Percentiles rank a stretch among this genome's conserved stretches.
These are phyloP conservation scores for Myiopsitta monachus DNA, from an alignment of 2,113 vertebrate genomes.

Conservation along the genomic window DNA sequence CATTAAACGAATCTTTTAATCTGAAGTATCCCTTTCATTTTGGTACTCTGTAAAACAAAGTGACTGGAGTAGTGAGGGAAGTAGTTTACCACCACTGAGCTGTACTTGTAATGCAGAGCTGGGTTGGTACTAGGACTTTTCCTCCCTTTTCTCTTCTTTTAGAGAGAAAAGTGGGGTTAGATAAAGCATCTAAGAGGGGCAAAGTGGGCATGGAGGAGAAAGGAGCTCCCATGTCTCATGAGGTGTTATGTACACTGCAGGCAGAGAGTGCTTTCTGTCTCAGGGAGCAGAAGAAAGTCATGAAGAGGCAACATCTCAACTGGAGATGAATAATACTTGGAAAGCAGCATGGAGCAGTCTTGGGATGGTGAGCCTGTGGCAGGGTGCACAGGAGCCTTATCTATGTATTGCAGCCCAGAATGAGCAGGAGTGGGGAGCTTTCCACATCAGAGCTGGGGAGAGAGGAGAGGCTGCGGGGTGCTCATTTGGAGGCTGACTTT, in stretches of 20 bases:
- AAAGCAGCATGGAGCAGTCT: background rate
- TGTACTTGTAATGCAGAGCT: conserved; percentile 10
- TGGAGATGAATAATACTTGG: background rate
- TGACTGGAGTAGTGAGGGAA: conserved; percentile 49
- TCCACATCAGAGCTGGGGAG: background rate
- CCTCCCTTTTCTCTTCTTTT: background rate
- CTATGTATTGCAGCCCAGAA: background rate
- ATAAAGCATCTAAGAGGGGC: background rate
- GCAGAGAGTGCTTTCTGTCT: background rate
- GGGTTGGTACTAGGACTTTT: background rate
- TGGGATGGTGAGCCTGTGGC: rapidly evolving
- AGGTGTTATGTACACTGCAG: background rate
- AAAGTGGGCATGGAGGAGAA: background rate
- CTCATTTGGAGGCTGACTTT: rapidly evolving
- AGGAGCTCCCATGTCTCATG: rapidly evolving
- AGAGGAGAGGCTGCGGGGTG: rapidly evolving
- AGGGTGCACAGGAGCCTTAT: rapidly evolving
- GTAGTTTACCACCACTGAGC: background rate
- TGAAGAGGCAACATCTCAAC: background rate
- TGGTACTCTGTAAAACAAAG: conserved; percentile 67
- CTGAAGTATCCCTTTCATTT: conserved; percentile 78
- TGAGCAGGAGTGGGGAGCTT: background rate
- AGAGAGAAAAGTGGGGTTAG: background rate
- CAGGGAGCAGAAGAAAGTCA: background rate
- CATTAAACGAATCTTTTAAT: conserved; percentile 79